These are phyloP conservation scores for Hypomecis atomaria DNA, from an alignment of 2,888 invertebrate species.

Conservation along the genomic window DNA sequence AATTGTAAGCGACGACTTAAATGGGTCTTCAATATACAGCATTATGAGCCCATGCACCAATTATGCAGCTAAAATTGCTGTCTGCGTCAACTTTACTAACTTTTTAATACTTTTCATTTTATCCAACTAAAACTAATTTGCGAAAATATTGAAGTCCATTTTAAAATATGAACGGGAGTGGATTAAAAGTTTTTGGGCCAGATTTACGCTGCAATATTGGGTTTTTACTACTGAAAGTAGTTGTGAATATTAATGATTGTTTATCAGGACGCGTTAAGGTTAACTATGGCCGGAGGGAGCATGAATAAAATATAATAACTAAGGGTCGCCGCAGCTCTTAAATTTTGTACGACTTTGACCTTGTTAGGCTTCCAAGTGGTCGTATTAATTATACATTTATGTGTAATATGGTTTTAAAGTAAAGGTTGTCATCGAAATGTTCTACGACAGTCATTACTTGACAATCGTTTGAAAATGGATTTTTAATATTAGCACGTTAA, in stretches of 20 bases:
- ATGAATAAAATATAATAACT: background rate
- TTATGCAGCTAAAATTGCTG: conserved; percentile 18
- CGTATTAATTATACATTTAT: too few species aligned
- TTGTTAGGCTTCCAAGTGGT: too few species aligned
- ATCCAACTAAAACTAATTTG: conserved; percentile 42
- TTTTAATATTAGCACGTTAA: too few species aligned
- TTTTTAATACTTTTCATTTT: conserved; percentile 35
- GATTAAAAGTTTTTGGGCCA: conserved; percentile 33
- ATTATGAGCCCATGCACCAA: conserved; percentile 13
- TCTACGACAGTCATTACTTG: too few species aligned
- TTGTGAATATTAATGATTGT: conserved; percentile 20
- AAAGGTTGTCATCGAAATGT: too few species aligned
- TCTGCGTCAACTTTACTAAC: conserved; percentile 26
- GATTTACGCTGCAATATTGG: conserved; percentile 27
- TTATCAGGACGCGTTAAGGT: conserved; percentile 7
- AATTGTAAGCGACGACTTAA: background rate
- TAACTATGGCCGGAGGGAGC: background rate
- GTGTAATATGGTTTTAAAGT: too few species aligned
- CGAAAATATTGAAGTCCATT: conserved; percentile 38
- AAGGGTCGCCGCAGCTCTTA: background rate
- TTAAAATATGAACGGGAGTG: conserved; percentile 35
- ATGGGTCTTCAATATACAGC: conserved; percentile 7
- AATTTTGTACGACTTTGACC: too few species aligned
- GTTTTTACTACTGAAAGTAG: conserved; percentile 22
- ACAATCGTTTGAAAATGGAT: too few species aligned